Conservation (phyloP, 1,140 invertebrate genomes). For the Triops cancriformis region DNA sequence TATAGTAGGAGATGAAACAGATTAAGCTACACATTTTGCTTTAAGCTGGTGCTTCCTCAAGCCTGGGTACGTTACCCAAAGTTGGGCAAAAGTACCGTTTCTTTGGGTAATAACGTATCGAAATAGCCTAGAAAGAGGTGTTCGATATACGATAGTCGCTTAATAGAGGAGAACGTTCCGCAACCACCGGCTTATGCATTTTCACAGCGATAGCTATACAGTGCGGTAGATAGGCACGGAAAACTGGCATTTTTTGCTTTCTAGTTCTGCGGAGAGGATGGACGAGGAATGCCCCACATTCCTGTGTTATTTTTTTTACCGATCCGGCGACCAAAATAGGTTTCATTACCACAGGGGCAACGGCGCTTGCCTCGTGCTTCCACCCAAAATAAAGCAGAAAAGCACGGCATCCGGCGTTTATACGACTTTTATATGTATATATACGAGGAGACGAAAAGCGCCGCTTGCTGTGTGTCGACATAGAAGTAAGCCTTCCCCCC, state of each 20-base stretch:
- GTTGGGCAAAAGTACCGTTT: too few relatives aligned
- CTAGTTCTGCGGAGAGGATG: background rate
- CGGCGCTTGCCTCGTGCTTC: background rate
- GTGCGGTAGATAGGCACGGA: too few relatives aligned
- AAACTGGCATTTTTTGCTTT: background rate
- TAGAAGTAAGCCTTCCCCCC: background rate
- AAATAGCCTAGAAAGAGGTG: too few relatives aligned
- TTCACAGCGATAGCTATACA: too few relatives aligned
- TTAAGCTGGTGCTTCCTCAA: too few relatives aligned
- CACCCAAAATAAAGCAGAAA: background rate
- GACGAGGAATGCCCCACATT: background rate
- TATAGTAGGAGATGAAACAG: too few relatives aligned
- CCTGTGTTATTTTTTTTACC: background rate
- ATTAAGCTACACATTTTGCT: too few relatives aligned
- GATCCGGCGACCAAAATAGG: background rate
- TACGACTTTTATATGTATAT: conserved; percentile 6
- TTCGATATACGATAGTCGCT: too few relatives aligned
- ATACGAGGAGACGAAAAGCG: background rate
- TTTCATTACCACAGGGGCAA: background rate
- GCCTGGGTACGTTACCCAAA: too few relatives aligned
- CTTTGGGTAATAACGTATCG: too few relatives aligned
- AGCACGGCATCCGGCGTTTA: background rate
- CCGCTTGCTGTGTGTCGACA: background rate
- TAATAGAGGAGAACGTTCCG: too few relatives aligned
- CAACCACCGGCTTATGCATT: too few relatives aligned